A percentile compares a stretch with the other conserved stretches of the same genome.
phyloP scores from a whole-genome alignment of 2,797 vertebrate species.

The Astyanax mexicanus region DNA sequence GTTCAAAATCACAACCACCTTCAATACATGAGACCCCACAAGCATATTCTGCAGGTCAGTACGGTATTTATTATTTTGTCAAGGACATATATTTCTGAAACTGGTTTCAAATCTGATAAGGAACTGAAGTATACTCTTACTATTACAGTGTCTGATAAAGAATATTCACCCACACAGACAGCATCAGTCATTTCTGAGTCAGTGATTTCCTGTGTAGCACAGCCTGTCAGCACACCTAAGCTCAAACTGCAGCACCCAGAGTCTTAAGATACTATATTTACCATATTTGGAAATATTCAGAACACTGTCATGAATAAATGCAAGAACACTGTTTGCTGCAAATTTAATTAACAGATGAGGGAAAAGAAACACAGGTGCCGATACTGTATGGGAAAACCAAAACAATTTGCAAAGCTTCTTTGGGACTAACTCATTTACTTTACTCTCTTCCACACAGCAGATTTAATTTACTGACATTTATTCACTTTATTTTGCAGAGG shows the following conservation, averaged over 20 bases:
- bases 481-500: too few relatives aligned
- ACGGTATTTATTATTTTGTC: too few relatives aligned
- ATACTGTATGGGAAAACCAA: not conserved
- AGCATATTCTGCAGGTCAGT: too few relatives aligned
- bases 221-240: not conserved
- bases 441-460: too few relatives aligned
- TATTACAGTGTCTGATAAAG: not conserved
- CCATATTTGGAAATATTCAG: not conserved
- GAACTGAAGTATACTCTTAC: constrained; percentile 2
- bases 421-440: too few relatives aligned
- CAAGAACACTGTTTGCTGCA: not conserved
- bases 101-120: too few relatives aligned
- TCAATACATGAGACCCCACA: too few relatives aligned
- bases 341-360: not conserved
- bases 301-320: not conserved
- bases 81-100: too few relatives aligned
- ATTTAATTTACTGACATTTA: too few relatives aligned
- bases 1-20: too few relatives aligned
- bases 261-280: not conserved
- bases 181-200: not conserved
- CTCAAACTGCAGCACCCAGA: not conserved
- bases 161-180: too few relatives aligned
- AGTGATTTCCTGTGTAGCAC: not conserved
- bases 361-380: not conserved
- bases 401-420: not conserved